Base-by-base conservation (phyloP, 1,140 invertebrate genomes). In the Olivierus martensii region DNA sequence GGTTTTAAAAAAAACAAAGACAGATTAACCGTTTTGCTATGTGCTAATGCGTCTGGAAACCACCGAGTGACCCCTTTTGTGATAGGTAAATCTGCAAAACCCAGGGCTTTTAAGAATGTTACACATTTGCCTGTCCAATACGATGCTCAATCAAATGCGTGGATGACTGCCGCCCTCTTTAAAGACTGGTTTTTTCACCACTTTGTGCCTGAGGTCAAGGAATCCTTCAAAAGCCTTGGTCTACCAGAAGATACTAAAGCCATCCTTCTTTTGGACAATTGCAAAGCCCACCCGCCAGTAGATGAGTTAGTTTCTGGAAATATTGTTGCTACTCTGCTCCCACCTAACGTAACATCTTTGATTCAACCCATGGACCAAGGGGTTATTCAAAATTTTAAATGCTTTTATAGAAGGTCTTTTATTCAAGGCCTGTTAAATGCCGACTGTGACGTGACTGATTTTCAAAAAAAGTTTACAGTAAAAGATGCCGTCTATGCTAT, bases 41-140 rank as follows among this genome's bases (percentile, higher is more conserved):
- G 35, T 49, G 35, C 35, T 15, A 37, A 49, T 49, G 47, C 3
- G 1, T 22, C 17, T 5, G 34, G 47, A 15, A 38, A 15, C 12
- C 22, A 49, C 22, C 3, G 37, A 34, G 14, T 49, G 35, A 19
- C 5, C 3, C 17, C 6, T 15, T 4, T 39, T 7, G 18, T 49
- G 47, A 49, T 49, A 37, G 47, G 47, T 39, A 49, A 49, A 49
- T 38, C 17, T 19, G 37, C 4, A 38, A 49, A 49, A 18, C 15
- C 35, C 10, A 49, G 47, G 37, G n/a, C 35, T 49, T 39, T 49
- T 15, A 38, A 49, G 37, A 22, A 36, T 21, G 17, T 37, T 17
- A 37, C 22, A 38, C 5, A 49, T 22, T 49, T 37, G 10, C 36
- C 47, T 38, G 47, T 49, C 3, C 34, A 18, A 37, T 49, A 39